Base-by-base conservation (phyloP, 2,113 vertebrate species). In the Carollia perspicillata region DNA sequence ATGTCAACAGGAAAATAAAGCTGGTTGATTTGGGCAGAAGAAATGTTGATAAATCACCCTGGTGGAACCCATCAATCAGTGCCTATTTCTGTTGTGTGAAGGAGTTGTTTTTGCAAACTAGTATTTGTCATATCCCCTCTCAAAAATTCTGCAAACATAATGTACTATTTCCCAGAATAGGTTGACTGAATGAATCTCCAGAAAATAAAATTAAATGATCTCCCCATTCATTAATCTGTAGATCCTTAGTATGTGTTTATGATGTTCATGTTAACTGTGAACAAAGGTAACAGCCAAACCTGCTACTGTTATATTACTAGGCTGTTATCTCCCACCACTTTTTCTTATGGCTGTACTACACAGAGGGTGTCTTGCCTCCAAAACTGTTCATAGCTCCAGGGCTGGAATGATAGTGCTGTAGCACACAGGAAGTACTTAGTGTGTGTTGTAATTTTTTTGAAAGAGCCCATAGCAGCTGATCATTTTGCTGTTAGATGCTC, bases 1-100 rank as follows among this genome's bases (percentile, higher is more conserved):
- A 93, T 87, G 79, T 89, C 97, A 96, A 49, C 55, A 88, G 63
- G 60, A 63, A 80, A 90, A 65, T 89, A 79, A 92, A 74, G 68
- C 63, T 5, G 7, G 89, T 68, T 63, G 74, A 53, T 86, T 42
- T 85, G 87, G 85, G 55, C 60, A 86, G 71, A 72, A 86, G 72
- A 66, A 89, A 78, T 79, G 72, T 89, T 71, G 83, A 94, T 92
- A 90, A 95, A 71, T 95, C 74, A 80, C 63, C 44, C 78, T 47
- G 26, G 53, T 0, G 14, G 68, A 84, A 66, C 49, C 93, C 35
- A 65, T 80, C 79, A 22, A 74, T 96, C 94, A 58, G n/a, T 6
- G 10, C 75, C 83, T 49, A 3, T 89, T 94, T 89, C 30, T 2
- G 26, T 85, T n/a, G 28, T 8, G 3, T 30, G 26, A 63, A 84